These are phyloP conservation scores for Apotomis turbidana DNA, from an alignment of 2,888 invertebrate genomes.

Conservation along the genomic window DNA sequence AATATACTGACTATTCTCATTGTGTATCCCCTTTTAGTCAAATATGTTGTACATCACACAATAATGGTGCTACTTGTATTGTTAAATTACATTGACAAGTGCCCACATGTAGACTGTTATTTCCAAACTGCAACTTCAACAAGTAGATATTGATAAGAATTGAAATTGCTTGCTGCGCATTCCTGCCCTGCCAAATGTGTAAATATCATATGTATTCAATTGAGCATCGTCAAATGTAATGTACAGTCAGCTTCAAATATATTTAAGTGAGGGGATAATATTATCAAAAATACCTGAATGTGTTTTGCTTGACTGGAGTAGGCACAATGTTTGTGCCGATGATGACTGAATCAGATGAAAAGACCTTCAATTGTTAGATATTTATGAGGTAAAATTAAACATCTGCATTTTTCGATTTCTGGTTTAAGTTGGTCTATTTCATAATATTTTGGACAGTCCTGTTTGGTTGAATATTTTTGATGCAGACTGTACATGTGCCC, in stretches of 20 bases:
- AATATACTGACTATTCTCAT: background rate
- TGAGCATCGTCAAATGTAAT: background rate
- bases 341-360: too few relatives aligned
- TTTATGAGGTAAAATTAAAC: too few relatives aligned
- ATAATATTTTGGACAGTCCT: background rate
- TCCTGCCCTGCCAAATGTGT: constrained; percentile 17
- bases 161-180: constrained; percentile 2
- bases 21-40: background rate
- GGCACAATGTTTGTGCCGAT: too few relatives aligned
- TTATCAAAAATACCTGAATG: background rate
- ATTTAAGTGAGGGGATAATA: background rate
- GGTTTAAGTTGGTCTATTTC: background rate
- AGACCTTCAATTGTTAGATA: too few relatives aligned
- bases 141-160: constrained; percentile 8
- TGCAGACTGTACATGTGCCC: constrained; percentile 10
- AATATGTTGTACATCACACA: constrained; percentile 13
- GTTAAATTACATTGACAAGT: constrained; percentile 2
- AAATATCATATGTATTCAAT: constrained; percentile 30
- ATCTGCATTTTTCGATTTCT: background rate
- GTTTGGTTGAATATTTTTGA: constrained; percentile 1
- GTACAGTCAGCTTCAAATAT: constrained; percentile 5
- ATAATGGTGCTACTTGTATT: constrained; percentile 19
- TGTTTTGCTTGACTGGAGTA: background rate
- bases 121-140: constrained; percentile 8
- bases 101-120: background rate